Evolutionary conservation across 2,113 vertebrate genomes (phyloP).

Genomic region (Ochotona princeps): DNA sequence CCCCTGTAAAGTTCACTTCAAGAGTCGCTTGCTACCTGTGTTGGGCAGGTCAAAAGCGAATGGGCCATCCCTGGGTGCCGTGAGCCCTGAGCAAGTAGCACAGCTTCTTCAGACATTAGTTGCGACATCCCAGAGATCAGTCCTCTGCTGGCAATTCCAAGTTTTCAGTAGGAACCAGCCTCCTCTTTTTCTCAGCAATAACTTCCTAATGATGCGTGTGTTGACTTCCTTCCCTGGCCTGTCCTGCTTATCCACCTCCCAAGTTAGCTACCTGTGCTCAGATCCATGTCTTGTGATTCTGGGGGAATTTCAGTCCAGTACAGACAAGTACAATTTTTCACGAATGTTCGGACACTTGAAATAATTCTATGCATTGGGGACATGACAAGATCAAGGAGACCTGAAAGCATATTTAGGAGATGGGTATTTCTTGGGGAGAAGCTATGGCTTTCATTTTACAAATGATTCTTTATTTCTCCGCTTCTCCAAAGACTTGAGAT

Average conservation of each 20-base stretch:
- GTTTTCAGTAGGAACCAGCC: background rate
- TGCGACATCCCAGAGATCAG: background rate
- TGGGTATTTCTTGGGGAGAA: background rate
- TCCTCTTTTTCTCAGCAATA: background rate
- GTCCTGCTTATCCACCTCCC: background rate
- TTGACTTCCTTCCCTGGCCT: background rate
- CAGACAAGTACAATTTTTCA: background rate
- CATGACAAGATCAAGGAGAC: background rate
- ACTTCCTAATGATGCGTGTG: background rate
- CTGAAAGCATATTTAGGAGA: background rate
- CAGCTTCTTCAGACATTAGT: background rate
- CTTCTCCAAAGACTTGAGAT: background rate
- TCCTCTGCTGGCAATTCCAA: background rate
- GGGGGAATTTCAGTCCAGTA: background rate
- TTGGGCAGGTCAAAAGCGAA: background rate
- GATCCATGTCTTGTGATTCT: constrained; percentile 21
- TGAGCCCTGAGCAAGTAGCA: background rate
- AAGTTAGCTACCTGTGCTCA: background rate
- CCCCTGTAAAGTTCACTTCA: background rate
- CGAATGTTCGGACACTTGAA: constrained; percentile 29
- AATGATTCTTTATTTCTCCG: background rate
- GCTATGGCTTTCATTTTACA: constrained; percentile 13
- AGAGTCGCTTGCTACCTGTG: background rate
- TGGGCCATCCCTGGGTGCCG: background rate
- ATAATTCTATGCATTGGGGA: background rate